Evolutionary conservation across 2,888 invertebrate genomes (phyloP).

Genomic region (Tanytarsus gracilentus): DNA sequence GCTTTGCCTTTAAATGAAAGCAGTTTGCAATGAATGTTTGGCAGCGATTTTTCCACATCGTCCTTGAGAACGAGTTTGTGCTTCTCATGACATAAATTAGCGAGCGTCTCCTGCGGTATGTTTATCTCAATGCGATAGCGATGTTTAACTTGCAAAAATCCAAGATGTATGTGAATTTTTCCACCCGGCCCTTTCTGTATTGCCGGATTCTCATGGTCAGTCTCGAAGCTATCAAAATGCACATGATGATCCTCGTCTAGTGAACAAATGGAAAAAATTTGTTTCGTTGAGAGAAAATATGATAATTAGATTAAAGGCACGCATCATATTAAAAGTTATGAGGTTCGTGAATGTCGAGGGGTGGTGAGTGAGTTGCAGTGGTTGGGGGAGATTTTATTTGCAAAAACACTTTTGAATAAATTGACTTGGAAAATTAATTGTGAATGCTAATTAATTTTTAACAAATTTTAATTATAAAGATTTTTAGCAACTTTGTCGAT

Average conservation of each 20-base stretch:
- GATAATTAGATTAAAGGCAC: constrained; percentile 18
- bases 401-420: too few relatives aligned
- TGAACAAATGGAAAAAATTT: neutral
- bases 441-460: too few relatives aligned
- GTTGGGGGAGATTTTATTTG: too few relatives aligned
- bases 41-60: constrained; percentile 36
- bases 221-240: constrained; percentile 41
- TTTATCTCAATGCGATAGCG: constrained; percentile 42
- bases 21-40: constrained; percentile 42
- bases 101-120: constrained; percentile 38
- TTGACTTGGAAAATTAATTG: too few relatives aligned
- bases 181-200: constrained; percentile 41
- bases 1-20: constrained; percentile 40
- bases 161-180: constrained; percentile 40
- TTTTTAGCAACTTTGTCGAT: too few relatives aligned
- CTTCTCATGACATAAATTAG: neutral
- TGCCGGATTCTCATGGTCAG: constrained; percentile 39
- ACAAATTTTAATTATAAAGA: too few relatives aligned
- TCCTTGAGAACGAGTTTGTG: constrained; percentile 10
- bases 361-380: too few relatives aligned
- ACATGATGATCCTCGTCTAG: constrained; percentile 39
- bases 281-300: neutral
- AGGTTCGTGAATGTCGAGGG: too few relatives aligned
- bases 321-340: too few relatives aligned
- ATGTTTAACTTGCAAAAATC: constrained; percentile 43